phyloP scores from a whole-genome alignment of 37 sponge, comb jelly and placozoan species.

The Tethya wilhelma region DNA sequence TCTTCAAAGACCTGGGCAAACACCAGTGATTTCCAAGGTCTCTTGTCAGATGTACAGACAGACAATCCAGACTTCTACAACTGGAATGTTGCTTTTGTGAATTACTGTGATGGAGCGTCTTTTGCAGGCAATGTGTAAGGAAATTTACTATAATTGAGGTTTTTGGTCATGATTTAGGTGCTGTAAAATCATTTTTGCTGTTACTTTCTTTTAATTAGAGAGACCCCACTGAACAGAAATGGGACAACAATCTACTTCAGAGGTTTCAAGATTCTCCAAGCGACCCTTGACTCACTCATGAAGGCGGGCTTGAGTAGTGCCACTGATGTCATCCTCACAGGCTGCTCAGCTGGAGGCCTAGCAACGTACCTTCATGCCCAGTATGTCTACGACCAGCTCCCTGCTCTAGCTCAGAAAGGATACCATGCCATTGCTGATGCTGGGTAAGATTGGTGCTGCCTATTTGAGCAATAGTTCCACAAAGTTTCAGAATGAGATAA shows the following conservation, averaged over 20 bases:
- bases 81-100: conserved; percentile 68
- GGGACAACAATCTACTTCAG: no score
- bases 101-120: conserved; percentile 88
- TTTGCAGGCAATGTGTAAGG: conserved; percentile 79
- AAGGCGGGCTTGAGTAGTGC: conserved; percentile 56
- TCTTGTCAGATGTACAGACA: conserved; percentile 38
- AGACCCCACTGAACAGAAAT: no score
- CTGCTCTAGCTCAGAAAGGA: conserved; percentile 29
- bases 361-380: conserved; percentile 82
- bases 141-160: neutral
- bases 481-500: no score
- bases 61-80: conserved; percentile 74
- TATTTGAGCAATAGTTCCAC: no score
- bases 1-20: conserved; percentile 62
- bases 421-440: conserved; percentile 78
- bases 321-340: conserved; percentile 77
- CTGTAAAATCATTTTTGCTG: no score
- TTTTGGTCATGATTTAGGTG: neutral
- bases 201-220: no score
- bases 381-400: conserved; percentile 16
- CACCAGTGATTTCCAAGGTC: conserved; percentile 15
- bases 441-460: conserved; percentile 72
- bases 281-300: conserved; percentile 35
- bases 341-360: conserved; percentile 92
- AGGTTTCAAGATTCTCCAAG: conserved; percentile 26